Percentiles rank a stretch among this genome's conserved stretches.
phyloP scores from a whole-genome alignment of 1,140 invertebrate genomes.

The Portunus trituberculatus region DNA sequence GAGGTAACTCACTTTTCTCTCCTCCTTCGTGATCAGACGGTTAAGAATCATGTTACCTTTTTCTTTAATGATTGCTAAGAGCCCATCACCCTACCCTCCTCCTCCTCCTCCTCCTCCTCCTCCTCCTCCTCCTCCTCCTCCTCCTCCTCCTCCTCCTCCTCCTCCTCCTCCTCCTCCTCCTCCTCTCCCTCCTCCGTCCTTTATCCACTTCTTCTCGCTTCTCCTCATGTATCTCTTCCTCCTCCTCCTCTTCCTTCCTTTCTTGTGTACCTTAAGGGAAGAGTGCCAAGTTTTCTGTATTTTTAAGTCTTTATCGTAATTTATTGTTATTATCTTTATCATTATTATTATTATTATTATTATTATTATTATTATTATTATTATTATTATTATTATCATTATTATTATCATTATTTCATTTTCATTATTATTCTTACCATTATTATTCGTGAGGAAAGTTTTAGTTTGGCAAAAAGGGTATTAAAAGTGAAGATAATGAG shows the following conservation, averaged over 20 bases:
- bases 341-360: slow-evolving; percentile 3
- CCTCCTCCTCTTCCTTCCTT: not conserved
- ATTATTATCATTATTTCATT: not conserved
- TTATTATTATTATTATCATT: not conserved
- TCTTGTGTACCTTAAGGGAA: not conserved
- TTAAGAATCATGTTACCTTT: slow-evolving; percentile 13
- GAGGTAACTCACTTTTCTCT: not conserved
- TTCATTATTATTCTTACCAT: no score
- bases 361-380: no score
- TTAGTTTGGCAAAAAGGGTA: no score
- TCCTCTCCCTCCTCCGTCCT: no score
- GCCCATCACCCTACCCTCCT: not conserved
- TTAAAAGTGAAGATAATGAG: no score
- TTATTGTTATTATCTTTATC: not conserved
- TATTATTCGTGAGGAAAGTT: no score
- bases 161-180: not conserved
- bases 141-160: no score
- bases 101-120: not conserved
- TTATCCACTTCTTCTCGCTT: no score
- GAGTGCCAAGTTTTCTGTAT: not conserved
- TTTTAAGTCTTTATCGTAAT: not conserved
- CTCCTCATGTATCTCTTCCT: no score
- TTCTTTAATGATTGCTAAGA: slow-evolving; percentile 15
- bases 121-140: not conserved
- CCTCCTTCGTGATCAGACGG: not conserved